Base-by-base conservation (phyloP, 92 coral and sea anemone genomes). In the Desmophyllum pertusum region DNA sequence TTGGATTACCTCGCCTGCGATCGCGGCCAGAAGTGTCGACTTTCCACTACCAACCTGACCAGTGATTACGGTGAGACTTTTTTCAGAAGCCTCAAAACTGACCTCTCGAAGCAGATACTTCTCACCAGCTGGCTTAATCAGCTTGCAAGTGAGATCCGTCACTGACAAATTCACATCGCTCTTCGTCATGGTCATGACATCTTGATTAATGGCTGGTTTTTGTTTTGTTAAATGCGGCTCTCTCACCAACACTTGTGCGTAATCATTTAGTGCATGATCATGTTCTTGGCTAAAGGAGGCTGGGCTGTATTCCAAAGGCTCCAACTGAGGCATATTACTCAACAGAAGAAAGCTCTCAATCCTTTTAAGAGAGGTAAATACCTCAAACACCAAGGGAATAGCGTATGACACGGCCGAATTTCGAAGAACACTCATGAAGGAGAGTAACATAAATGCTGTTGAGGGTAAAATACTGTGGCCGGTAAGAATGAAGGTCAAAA, bases 1-100 rank as follows among this genome's bases (percentile, higher is more conserved):
- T 35, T 79, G 67, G 41, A 23, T 43, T 23, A 79, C 41, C 61
- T 79, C 83, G 4, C 83, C 74, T 17, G 74, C 83, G 45, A 79
- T 79, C 19, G 83, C 41, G 21, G 83, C 72, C 62, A 79, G 62
- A 38, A 79, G 74, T 42, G 83, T 79, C 45, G 83, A 79, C 74
- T 79, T 79, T 29, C 83, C 73, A 13, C 83, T 65, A 45, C 83
- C 83, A 42, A 79, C 74, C 48, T 29, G 61, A 17, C 83, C 83
- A 43, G 83, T 79, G 10, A 79, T 43, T 29, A 42, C 83, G 0
- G 75, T 79, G 6, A 79, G 74, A 46, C 74, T 40, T 30, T n/a
- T 66, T 13, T 63, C 59, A 31, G 61, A 30, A 6, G 74, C 74
- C 7, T 42, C 11, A 19, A 79, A 63, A 79, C 23, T 79, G 19